Conservation (phyloP, 37 sponge, comb jelly and placozoan species). For the Chondrilla cf. caribensis region DNA sequence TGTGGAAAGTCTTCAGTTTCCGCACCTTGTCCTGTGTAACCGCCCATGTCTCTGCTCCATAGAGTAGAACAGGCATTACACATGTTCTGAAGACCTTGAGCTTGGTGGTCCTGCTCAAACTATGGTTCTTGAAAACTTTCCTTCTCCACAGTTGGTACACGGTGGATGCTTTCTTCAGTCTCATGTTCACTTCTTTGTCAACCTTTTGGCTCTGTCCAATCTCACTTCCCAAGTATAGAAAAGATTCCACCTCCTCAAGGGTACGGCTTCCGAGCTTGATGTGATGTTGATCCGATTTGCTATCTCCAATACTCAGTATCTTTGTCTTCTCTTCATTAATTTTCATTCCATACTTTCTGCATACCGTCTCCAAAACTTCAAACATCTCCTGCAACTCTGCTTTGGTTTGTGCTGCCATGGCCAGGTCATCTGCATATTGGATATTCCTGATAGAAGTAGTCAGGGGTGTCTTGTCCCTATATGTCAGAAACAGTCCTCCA, state of each 20-base stretch:
- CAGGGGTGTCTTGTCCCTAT: slow-evolving; percentile 23
- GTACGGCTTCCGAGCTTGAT: not conserved
- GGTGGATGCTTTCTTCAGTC: slow-evolving; percentile 14
- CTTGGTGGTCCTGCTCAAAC: not conserved
- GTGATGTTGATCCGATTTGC: not conserved
- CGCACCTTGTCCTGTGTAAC: not conserved
- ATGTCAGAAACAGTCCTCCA: slow-evolving; percentile 17
- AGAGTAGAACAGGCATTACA: slow-evolving; percentile 11
- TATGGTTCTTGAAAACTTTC: slow-evolving; percentile 13
- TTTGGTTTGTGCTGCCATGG: slow-evolving; percentile 12
- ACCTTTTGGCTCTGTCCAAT: not conserved
- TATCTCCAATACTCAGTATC: slow-evolving; percentile 15
- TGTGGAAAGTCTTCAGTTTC: slow-evolving; percentile 17
- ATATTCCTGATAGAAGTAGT: slow-evolving; percentile 7
- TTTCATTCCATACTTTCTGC: not conserved
- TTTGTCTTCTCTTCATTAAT: slow-evolving; percentile 10
- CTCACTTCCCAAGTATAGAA: slow-evolving; percentile 12
- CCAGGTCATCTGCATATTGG: slow-evolving; percentile 29
- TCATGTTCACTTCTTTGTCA: slow-evolving; percentile 11
- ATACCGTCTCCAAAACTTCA: not conserved
- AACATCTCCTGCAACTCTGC: slow-evolving; percentile 16
- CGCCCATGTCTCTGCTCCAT: slow-evolving; percentile 17
- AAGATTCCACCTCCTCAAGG: slow-evolving; percentile 14
- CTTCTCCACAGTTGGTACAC: slow-evolving; percentile 17
- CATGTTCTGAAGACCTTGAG: slow-evolving; percentile 11